These are phyloP conservation scores for Lordiphosa clarofinis DNA, from an alignment of 1,140 invertebrate genomes.

Conservation along the genomic window DNA sequence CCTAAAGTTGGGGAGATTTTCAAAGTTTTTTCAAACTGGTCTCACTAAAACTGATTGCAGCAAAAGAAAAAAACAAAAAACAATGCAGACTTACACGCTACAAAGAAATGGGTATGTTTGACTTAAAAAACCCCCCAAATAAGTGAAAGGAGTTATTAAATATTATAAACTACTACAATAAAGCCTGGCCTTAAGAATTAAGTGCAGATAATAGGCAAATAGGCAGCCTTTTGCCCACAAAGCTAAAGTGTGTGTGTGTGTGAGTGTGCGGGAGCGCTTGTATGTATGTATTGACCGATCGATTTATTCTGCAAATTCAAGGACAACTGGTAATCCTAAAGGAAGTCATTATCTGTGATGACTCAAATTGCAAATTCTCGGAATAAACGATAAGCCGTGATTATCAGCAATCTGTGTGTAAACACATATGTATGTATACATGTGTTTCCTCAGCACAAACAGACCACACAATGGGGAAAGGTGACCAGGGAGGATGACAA, in stretches of 20 bases:
- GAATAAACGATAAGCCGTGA: slow-evolving; percentile 23
- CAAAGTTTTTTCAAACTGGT: not conserved
- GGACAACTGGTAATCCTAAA: slow-evolving; percentile 63
- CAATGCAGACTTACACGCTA: slow-evolving; percentile 66
- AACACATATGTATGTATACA: slow-evolving; percentile 34
- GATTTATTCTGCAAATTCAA: slow-evolving; percentile 77
- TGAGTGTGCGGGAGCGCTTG: slow-evolving; percentile 24
- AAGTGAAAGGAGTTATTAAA: slow-evolving; percentile 19
- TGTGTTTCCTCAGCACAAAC: slow-evolving; percentile 45
- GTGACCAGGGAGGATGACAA: slow-evolving; percentile 45
- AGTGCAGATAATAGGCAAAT: slow-evolving; percentile 8
- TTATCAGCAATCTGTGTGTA: slow-evolving; percentile 49
- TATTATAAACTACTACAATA: not conserved
- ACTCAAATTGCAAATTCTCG: slow-evolving; percentile 53
- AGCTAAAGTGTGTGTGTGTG: slow-evolving; percentile 3
- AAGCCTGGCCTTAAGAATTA: not conserved
- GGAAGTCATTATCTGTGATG: slow-evolving; percentile 50
- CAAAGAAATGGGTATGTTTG: slow-evolving; percentile 73
- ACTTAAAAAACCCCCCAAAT: slow-evolving; percentile 49
- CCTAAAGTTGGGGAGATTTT: not conserved
- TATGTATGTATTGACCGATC: slow-evolving; percentile 69
- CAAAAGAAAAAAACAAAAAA: slow-evolving; percentile 53
- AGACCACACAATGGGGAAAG: slow-evolving; percentile 39
- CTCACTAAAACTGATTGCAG: slow-evolving; percentile 23
- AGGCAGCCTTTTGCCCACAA: slow-evolving; percentile 36